Evolutionary conservation across 2,113 vertebrate species (phyloP).

Genomic region (Drymodes brunneopygia): DNA sequence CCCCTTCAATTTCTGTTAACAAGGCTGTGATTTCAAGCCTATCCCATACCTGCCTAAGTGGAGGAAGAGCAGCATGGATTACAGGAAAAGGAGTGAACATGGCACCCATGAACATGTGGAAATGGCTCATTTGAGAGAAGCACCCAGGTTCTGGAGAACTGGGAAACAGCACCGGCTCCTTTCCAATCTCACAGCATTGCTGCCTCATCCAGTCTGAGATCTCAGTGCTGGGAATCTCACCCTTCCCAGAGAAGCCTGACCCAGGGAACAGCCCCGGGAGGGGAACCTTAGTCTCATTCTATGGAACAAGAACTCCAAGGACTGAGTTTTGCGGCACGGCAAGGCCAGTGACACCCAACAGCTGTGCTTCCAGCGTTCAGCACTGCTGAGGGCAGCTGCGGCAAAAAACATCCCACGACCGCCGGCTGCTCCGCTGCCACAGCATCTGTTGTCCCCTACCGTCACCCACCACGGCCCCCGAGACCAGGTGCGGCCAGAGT

Average conservation of each 20-base stretch:
- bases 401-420: not conserved
- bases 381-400: not conserved
- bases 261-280: rapidly evolving
- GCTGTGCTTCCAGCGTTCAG: rapidly evolving
- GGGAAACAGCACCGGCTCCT: not conserved
- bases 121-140: not conserved
- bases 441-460: not conserved
- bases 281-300: not conserved
- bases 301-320: not conserved
- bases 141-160: not conserved
- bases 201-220: not conserved
- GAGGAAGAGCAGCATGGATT: not conserved
- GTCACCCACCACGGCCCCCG: not conserved
- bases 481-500: not conserved
- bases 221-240: not conserved
- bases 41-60: not conserved
- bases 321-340: not conserved
- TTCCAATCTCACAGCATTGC: not conserved
- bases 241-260: not conserved
- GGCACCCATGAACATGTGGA: rapidly evolving
- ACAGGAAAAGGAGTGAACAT: not conserved
- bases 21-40: not conserved
- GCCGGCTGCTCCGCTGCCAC: not conserved
- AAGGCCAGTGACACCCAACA: not conserved
- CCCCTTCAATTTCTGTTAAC: not conserved